Conservation (phyloP, 1,140 invertebrate genomes). For the Stegodyphus mimosarum region DNA sequence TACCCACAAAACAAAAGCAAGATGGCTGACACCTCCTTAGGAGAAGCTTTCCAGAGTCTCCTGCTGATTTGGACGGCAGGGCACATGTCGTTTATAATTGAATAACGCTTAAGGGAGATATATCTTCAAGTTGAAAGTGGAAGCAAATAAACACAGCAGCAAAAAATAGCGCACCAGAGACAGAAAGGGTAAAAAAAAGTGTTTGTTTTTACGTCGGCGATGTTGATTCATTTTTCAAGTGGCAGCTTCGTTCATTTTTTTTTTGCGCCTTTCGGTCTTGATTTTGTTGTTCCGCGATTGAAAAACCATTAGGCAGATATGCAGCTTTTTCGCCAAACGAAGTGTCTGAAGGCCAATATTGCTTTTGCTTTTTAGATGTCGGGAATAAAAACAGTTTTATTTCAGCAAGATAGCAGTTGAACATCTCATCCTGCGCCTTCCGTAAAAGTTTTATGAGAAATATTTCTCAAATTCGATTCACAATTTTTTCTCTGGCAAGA, state of each 20-base stretch:
- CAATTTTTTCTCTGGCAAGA: too few species aligned
- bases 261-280: conserved; percentile 27
- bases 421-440: too few species aligned
- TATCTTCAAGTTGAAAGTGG: conserved; percentile 2
- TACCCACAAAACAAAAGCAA: not conserved
- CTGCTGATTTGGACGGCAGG: conserved; percentile 2
- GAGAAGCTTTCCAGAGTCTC: not conserved
- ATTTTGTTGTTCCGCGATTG: conserved; percentile 23
- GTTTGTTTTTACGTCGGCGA: too few species aligned
- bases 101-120: conserved; percentile 29
- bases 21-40: conserved; percentile 10
- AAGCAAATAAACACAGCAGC: not conserved
- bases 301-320: conserved; percentile 26
- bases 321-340: not conserved
- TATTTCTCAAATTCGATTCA: too few species aligned
- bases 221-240: too few species aligned
- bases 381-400: too few species aligned
- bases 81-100: conserved; percentile 26
- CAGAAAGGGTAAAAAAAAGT: too few species aligned
- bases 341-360: too few species aligned
- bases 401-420: too few species aligned
- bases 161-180: not conserved
- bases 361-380: too few species aligned
- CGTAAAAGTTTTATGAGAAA: too few species aligned
- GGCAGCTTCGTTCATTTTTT: conserved; percentile 18